Percentiles rank a stretch among this genome's conserved stretches.
These are phyloP conservation scores for Zosterops borbonicus DNA, from an alignment of 2,113 vertebrate species.

Conservation along the genomic window DNA sequence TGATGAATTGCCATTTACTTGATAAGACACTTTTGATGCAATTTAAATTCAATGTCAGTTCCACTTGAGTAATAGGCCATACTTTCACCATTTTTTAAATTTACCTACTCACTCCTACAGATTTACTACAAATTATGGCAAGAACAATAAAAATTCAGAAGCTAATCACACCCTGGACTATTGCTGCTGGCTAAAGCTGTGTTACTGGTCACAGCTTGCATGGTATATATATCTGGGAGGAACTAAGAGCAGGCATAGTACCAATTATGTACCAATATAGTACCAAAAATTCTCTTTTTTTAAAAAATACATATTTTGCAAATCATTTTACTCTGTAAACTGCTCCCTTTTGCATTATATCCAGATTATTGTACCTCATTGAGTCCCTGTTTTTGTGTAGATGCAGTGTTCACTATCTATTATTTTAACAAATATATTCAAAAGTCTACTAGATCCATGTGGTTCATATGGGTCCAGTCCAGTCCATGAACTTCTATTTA, in stretches of 20 bases:
- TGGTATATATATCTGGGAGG: background rate
- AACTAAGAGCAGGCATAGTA: background rate
- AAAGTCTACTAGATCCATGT: background rate
- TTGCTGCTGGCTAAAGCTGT: background rate
- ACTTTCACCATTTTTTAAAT: background rate
- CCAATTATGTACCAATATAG: background rate
- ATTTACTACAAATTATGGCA: background rate
- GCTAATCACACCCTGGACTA: background rate
- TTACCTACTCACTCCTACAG: background rate
- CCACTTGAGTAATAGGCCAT: background rate
- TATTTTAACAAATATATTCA: background rate
- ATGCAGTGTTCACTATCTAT: background rate
- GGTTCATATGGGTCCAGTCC: background rate
- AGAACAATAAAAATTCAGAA: background rate
- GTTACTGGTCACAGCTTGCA: background rate
- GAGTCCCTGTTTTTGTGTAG: background rate
- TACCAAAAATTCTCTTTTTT: background rate
- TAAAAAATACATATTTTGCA: fast-evolving
- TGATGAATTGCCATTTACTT: conserved; percentile 11
- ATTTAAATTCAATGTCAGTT: conserved; percentile 21
- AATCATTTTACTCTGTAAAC: background rate
- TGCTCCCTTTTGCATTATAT: background rate
- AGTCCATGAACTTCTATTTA: background rate
- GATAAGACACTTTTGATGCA: background rate
- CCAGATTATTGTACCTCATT: background rate